Conservation (phyloP, 2,113 vertebrate species). For the cattle (Bos taurus) region ARS-UCD2.0 NC_037342.1:71132501-71133000, state of each 20-base stretch:
- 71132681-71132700: neutral
- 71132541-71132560: neutral
- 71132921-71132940: neutral
- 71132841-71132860: neutral
- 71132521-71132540: neutral
- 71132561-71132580: neutral
- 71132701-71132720: neutral
- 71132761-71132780: neutral
- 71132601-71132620: neutral
- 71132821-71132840: neutral
- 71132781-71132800: neutral
- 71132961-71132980: neutral
- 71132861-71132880: neutral
- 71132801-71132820: neutral
- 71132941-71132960: fast-evolving
- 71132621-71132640: neutral
- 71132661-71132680: neutral
- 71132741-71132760: neutral
- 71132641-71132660: neutral
- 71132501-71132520: neutral
- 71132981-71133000: neutral
- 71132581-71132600: neutral
- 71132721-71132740: neutral
- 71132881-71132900: neutral
- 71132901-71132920: neutral